These are phyloP conservation scores for Pipistrellus kuhlii DNA, from an alignment of 2,797 vertebrate species.

Conservation along the genomic window DNA sequence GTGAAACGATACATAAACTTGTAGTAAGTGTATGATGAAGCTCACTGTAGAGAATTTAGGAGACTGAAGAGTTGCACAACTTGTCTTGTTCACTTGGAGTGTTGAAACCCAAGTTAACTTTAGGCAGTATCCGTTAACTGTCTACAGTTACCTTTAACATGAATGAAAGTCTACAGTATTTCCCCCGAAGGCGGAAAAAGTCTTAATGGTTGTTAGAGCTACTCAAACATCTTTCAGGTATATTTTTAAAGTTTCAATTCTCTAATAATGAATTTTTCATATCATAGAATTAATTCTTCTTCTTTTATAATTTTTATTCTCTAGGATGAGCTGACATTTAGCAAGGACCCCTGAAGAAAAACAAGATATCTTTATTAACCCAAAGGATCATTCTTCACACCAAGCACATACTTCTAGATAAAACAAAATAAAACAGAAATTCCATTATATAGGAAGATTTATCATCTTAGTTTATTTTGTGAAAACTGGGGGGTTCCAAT, in stretches of 20 bases:
- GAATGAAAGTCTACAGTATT: slow-evolving; percentile 45
- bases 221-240: slow-evolving; percentile 42
- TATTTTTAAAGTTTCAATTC: neutral
- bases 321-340: slow-evolving; percentile 5
- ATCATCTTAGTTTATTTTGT: neutral
- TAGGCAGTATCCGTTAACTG: neutral
- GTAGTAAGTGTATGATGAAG: neutral
- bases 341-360: slow-evolving; percentile 22
- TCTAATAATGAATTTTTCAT: slow-evolving; percentile 45
- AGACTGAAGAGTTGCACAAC: neutral
- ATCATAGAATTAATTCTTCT: neutral
- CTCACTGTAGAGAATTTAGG: neutral
- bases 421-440: neutral
- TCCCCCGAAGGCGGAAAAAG: slow-evolving; percentile 44
- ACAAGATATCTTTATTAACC: neutral
- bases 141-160: slow-evolving; percentile 18
- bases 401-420: neutral
- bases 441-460: neutral
- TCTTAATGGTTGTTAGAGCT: slow-evolving; percentile 8
- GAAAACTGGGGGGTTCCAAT: neutral
- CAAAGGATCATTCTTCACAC: neutral
- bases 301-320: slow-evolving; percentile 37
- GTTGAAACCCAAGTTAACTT: slow-evolving; percentile 56
- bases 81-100: neutral
- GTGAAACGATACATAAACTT: neutral